Percentiles rank a stretch among this genome's conserved stretches.
Evolutionary conservation across 2,113 vertebrate species (phyloP).

Genomic region (Otis tarda): DNA sequence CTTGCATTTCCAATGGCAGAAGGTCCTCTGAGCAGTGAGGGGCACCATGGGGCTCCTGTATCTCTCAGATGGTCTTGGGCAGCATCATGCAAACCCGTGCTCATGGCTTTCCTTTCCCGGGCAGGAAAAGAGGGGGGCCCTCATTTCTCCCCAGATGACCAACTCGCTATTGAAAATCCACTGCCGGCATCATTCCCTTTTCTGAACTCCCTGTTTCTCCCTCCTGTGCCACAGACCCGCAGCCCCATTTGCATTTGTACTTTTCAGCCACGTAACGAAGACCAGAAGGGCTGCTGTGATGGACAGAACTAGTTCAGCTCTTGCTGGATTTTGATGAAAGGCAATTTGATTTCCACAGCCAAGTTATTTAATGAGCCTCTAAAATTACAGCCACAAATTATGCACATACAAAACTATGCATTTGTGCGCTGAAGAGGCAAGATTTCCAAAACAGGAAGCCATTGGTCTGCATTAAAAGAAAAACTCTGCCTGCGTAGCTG

Average conservation of each 20-base stretch:
- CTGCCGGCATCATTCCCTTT: background rate
- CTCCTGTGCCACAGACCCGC: background rate
- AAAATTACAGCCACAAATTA: constrained; percentile 73
- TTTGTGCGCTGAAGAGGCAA: constrained; percentile 62
- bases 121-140: background rate
- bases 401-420: constrained; percentile 70
- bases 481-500: constrained; percentile 37
- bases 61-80: background rate
- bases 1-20: background rate
- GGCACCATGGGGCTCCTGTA: background rate
- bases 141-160: background rate
- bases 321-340: constrained; percentile 71
- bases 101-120: background rate
- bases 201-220: background rate
- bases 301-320: constrained; percentile 58
- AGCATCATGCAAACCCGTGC: background rate
- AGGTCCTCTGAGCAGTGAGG: background rate
- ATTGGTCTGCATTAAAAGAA: constrained; percentile 49
- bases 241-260: constrained; percentile 40
- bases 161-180: background rate
- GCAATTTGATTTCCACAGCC: constrained; percentile 68
- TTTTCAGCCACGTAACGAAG: constrained; percentile 47
- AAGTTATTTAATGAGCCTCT: constrained; percentile 71
- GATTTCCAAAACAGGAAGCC: constrained; percentile 69
- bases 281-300: constrained; percentile 64